A percentile compares a stretch with the other conserved stretches of the same genome.
Evolutionary conservation across 2,113 vertebrate genomes (phyloP).

Genomic region (Pomatostomus ruficeps): DNA sequence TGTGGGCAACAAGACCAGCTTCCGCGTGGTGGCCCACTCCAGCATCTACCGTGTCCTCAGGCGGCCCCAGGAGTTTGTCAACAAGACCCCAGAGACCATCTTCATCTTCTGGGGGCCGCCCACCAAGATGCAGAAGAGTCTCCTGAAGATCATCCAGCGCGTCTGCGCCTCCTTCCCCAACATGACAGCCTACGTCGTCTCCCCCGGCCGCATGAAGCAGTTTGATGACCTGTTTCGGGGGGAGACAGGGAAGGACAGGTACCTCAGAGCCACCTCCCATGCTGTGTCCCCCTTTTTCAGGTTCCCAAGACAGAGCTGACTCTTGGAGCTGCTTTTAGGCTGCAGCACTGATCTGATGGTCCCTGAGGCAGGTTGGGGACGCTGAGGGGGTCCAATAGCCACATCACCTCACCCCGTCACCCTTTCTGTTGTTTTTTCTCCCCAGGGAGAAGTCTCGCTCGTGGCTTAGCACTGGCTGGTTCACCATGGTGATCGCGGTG

Average conservation of each 20-base stretch:
- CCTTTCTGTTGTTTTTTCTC: background rate
- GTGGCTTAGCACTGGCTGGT: constrained; percentile 98
- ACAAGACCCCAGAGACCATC: constrained; percentile 74
- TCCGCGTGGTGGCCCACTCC: constrained; percentile 92
- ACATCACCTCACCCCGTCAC: accelerated
- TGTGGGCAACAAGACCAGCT: constrained; percentile 86
- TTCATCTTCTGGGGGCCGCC: constrained; percentile 95
- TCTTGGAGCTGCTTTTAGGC: background rate
- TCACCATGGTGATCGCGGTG: constrained; percentile 95
- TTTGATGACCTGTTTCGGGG: constrained; percentile 89
- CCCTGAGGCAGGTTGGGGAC: background rate
- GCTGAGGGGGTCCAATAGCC: accelerated
- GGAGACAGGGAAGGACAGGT: constrained; percentile 95
- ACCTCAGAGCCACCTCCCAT: background rate
- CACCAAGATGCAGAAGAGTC: constrained; percentile 82
- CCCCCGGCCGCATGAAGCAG: constrained; percentile 83
- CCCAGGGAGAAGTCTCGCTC: constrained; percentile 89
- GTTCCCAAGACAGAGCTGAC: background rate
- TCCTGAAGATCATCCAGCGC: constrained; percentile 86
- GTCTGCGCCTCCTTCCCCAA: constrained; percentile 81
- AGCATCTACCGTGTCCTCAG: constrained; percentile 88
- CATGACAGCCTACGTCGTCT: constrained; percentile 81
- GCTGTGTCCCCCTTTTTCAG: background rate
- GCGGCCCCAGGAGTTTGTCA: constrained; percentile 85
- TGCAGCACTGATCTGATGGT: background rate